These are phyloP conservation scores for Pachydiplax longipennis DNA, from an alignment of 2,888 invertebrate genomes.

Conservation along the genomic window DNA sequence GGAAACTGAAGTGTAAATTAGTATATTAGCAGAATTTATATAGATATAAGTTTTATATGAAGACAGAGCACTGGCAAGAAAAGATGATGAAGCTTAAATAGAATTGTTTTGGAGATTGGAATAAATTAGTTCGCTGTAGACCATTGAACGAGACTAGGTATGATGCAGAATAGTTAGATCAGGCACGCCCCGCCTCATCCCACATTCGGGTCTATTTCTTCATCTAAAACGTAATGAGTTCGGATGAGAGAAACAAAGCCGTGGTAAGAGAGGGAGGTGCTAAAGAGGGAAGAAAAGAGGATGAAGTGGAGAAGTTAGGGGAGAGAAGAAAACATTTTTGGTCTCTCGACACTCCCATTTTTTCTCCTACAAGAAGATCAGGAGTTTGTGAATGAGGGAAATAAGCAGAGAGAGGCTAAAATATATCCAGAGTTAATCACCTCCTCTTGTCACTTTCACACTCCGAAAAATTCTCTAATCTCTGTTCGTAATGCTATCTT, in stretches of 20 bases:
- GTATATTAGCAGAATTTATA: too few relatives aligned
- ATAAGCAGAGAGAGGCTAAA: background rate
- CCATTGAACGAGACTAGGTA: too few relatives aligned
- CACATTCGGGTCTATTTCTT: too few relatives aligned
- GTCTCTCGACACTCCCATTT: background rate
- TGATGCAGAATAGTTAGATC: too few relatives aligned
- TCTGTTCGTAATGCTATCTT: slow-evolving; percentile 32
- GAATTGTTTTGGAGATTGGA: too few relatives aligned
- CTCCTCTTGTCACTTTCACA: slow-evolving; percentile 33
- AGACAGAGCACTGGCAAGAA: too few relatives aligned
- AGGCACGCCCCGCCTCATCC: too few relatives aligned
- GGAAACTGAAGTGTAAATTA: too few relatives aligned
- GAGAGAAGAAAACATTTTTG: background rate
- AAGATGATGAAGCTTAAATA: too few relatives aligned
- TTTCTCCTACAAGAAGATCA: background rate
- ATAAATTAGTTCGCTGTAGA: too few relatives aligned
- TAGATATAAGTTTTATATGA: too few relatives aligned
- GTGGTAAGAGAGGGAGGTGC: too few relatives aligned
- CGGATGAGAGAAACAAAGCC: background rate
- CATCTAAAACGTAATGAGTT: background rate
- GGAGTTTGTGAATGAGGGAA: background rate
- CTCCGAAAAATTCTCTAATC: slow-evolving; percentile 25
- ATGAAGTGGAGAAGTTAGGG: background rate
- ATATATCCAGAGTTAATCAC: slow-evolving; percentile 18
- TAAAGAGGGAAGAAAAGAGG: background rate